These are phyloP conservation scores for Furnarius figulus DNA, from an alignment of 2,113 vertebrate species.

Conservation along the genomic window DNA sequence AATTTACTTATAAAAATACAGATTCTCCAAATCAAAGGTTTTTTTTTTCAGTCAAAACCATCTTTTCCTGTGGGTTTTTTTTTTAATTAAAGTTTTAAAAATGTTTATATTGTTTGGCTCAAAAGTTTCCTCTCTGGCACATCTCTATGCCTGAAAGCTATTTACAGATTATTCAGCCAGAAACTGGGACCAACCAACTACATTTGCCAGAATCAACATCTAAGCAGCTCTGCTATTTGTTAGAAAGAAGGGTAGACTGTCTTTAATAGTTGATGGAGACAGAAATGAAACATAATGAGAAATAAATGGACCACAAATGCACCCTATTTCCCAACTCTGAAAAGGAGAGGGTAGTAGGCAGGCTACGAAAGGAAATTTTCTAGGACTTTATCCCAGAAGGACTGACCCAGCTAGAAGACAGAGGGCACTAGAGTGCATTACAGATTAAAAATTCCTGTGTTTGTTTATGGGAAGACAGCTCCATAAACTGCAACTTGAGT, in stretches of 20 bases:
- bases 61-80: background rate
- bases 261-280: background rate
- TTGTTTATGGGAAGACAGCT: background rate
- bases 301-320: background rate
- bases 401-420: background rate
- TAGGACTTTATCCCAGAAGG: background rate
- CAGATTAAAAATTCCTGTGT: background rate
- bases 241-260: background rate
- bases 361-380: background rate
- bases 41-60: background rate
- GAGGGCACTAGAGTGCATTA: background rate
- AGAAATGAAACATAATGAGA: background rate
- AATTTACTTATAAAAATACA: background rate
- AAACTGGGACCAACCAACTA: background rate
- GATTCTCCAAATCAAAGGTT: background rate
- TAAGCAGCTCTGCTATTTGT: background rate
- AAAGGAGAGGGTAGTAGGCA: background rate
- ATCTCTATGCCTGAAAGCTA: background rate
- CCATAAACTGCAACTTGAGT: background rate
- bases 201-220: background rate
- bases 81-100: background rate
- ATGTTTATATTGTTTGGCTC: background rate
- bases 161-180: constrained; percentile 6
- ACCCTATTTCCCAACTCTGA: background rate
- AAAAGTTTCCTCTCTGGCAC: background rate